Evolutionary conservation across 2,113 vertebrate species (phyloP).

Genomic region (Elaphurus davidianus): DNA sequence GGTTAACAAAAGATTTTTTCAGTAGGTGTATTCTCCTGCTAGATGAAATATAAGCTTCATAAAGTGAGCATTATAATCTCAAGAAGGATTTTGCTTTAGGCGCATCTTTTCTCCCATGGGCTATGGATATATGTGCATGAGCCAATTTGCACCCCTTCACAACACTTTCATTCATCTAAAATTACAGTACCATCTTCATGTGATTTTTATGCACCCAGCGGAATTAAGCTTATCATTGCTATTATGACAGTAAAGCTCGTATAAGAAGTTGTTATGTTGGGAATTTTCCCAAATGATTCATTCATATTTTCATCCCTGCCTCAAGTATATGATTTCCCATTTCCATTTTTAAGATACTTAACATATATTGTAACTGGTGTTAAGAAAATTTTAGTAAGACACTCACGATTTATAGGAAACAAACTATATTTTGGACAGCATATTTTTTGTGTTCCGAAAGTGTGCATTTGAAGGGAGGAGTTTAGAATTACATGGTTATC

Average conservation of each 20-base stretch:
- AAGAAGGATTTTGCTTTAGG: constrained; percentile 52
- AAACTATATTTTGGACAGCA: not conserved
- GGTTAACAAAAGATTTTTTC: constrained; percentile 60
- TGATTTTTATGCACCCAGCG: constrained; percentile 47
- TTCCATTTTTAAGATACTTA: constrained; percentile 47
- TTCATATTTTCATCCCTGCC: constrained; percentile 21
- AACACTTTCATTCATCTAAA: constrained; percentile 62
- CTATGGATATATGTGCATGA: constrained; percentile 16
- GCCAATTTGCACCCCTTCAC: constrained; percentile 65
- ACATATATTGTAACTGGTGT: not conserved
- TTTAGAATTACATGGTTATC: not conserved
- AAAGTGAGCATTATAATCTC: constrained; percentile 42
- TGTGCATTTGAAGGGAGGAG: not conserved
- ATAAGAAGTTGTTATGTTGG: constrained; percentile 47
- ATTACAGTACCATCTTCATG: constrained; percentile 36
- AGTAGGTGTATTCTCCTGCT: constrained; percentile 42
- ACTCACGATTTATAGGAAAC: not conserved
- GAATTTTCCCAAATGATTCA: constrained; percentile 67
- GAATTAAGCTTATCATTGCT: constrained; percentile 63
- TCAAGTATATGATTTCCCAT: constrained; percentile 50
- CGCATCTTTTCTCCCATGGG: constrained; percentile 46
- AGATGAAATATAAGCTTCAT: constrained; percentile 52
- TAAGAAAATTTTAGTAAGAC: constrained; percentile 26
- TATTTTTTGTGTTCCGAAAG: not conserved
- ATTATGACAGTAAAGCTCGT: constrained; percentile 48